Conservation (phyloP, 2,888 invertebrate species). For the Drosophila neotestacea region DNA sequence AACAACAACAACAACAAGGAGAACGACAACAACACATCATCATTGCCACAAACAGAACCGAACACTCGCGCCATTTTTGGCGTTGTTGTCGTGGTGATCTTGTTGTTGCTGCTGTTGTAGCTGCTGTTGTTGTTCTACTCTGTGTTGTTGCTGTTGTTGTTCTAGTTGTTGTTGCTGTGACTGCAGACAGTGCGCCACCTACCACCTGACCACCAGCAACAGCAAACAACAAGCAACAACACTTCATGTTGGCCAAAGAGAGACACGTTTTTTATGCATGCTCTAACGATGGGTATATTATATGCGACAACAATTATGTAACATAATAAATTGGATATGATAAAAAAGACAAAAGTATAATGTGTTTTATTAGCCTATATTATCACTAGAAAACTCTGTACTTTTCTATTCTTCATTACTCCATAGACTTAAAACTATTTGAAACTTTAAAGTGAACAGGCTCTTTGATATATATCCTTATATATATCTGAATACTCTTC, state of each 20-base stretch:
- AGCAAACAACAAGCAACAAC: slow-evolving; percentile 26
- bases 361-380: too few species aligned
- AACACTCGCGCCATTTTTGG: slow-evolving; percentile 75
- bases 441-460: too few species aligned
- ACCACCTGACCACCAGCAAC: slow-evolving; percentile 59
- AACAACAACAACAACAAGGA: slow-evolving; percentile 14
- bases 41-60: slow-evolving; percentile 37
- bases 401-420: too few species aligned
- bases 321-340: not conserved
- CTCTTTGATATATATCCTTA: too few species aligned
- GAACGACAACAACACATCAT: slow-evolving; percentile 15
- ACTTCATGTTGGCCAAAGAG: slow-evolving; percentile 25
- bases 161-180: slow-evolving; percentile 31
- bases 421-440: too few species aligned
- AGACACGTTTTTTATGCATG: slow-evolving; percentile 35
- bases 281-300: slow-evolving; percentile 3
- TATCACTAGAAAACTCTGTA: too few species aligned
- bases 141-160: slow-evolving; percentile 32
- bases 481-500: too few species aligned
- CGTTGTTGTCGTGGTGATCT: slow-evolving; percentile 45
- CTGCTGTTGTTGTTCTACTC: not conserved
- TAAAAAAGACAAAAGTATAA: not conserved
- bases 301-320: not conserved
- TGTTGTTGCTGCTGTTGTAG: slow-evolving; percentile 8
- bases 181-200: slow-evolving; percentile 72